Conservation (phyloP, 2,797 vertebrate species). For the Acrocephalus scirpaceus region DNA sequence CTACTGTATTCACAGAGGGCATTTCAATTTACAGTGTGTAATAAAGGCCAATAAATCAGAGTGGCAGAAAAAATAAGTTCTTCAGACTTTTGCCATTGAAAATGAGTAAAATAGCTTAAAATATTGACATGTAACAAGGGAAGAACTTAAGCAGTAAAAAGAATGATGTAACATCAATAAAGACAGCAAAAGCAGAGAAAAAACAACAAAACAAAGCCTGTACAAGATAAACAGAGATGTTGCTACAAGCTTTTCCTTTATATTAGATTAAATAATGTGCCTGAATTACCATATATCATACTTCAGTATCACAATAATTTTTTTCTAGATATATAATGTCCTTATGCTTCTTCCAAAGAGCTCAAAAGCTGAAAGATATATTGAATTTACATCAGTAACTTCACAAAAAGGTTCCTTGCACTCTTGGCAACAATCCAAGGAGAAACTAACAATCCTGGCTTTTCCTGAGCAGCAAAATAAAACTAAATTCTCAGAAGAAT, state of each 20-base stretch:
- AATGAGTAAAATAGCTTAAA: not conserved
- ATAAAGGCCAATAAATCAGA: not conserved
- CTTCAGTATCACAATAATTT: not conserved
- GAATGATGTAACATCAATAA: not conserved
- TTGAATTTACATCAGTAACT: not conserved
- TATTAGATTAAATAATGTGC: not conserved
- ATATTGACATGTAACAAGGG: not conserved
- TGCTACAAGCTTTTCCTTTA: not conserved
- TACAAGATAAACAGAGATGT: not conserved
- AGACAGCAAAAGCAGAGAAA: not conserved
- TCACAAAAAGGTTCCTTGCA: not conserved
- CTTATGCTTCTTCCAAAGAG: not conserved
- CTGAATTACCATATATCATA: not conserved
- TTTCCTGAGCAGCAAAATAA: not conserved
- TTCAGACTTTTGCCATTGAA: not conserved
- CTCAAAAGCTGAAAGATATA: not conserved
- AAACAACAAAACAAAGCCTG: not conserved
- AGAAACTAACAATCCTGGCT: not conserved
- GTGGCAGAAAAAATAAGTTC: not conserved
- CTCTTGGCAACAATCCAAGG: not conserved
- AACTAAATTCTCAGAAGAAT: not conserved
- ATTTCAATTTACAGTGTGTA: not conserved
- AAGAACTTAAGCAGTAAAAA: not conserved
- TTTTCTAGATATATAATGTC: not conserved
- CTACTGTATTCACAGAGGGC: not conserved